These are phyloP conservation scores for Aphidius colemani DNA, from an alignment of 2,888 invertebrate species.

Conservation along the genomic window DNA sequence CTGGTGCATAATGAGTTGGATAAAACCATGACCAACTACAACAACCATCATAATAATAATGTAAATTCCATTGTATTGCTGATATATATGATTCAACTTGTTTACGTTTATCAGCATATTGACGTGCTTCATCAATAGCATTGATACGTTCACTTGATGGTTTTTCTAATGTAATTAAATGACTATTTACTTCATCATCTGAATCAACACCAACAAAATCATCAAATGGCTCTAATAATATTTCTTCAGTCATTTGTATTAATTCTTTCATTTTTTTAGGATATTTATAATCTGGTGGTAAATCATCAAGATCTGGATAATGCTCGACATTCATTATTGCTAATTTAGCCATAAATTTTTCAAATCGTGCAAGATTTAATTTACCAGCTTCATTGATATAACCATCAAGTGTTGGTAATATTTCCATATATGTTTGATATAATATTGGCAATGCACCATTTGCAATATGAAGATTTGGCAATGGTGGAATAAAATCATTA, in stretches of 20 bases:
- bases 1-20: constrained; percentile 96
- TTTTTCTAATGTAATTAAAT: too few species aligned
- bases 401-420: constrained; percentile 87
- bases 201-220: constrained; percentile 48
- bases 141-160: constrained; percentile 73
- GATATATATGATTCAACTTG: constrained; percentile 89
- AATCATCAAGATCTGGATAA: constrained; percentile 69
- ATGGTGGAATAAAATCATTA: constrained; percentile 96
- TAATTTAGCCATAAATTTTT: constrained; percentile 79
- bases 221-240: constrained; percentile 59
- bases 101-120: constrained; percentile 68
- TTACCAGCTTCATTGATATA: constrained; percentile 92
- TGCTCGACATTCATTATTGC: constrained; percentile 75
- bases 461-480: constrained; percentile 92
- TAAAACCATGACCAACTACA: constrained; percentile 99
- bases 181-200: constrained; percentile 59
- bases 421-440: constrained; percentile 85
- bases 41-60: constrained; percentile 96
- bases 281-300: constrained; percentile 59
- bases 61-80: constrained; percentile 95
- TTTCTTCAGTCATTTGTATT: constrained; percentile 68
- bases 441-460: constrained; percentile 86
- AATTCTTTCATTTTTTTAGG: constrained; percentile 63
- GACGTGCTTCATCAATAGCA: constrained; percentile 42
- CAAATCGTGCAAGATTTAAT: constrained; percentile 81